Base-by-base conservation (phyloP, 1,140 invertebrate genomes). In the Bradynema listronoti region DNA sequence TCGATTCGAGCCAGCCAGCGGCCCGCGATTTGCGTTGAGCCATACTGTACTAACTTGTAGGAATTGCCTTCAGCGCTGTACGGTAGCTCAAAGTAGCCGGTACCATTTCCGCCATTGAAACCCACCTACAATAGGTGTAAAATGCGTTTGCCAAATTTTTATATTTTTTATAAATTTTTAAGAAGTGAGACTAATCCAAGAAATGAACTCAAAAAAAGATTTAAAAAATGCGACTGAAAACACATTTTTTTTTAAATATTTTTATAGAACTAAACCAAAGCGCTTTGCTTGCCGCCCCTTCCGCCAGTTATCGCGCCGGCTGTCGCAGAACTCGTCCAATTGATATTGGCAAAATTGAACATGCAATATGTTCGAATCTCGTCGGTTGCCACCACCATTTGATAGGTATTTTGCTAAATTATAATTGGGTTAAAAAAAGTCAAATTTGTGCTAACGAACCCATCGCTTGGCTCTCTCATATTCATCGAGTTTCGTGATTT, bases 1-100 rank as follows among this genome's bases (percentile, higher is more conserved):
- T 95, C 91, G 52, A 94, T 87, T 57, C 91, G 84, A 81, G 94
- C 93, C 67, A 92, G 87, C 66, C 92, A 91, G 65, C 91, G 82
- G 36, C 91, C 91, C 4, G 87, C 86, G 63, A 90, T 86, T 11
- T 85, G 85, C 68, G 93, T 93, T 0, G 85, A 89, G 84, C 85
- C 90, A 16, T 90, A 91, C 71, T 88, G 84, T 5, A 84, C 84
- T 32, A 70, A 42, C 50, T 68, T 66, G 61, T 63, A 65, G 14
- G 41, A 58, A 25, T 65, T 56, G 43, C 61, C 55, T 42, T 67
- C 45, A 19, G 41, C 36, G 24, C 19, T 30, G 52, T 71, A 71
- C 9, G 69, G 69, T 22, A 71, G 24, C 32, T 66, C 53, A 24
- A 53, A 45, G 22, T 54, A 70, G 5, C 68, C 68, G 1, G 90